Evolutionary conservation across 2,888 invertebrate species (phyloP).

Genomic region (Hydrotaea diabolus): DNA sequence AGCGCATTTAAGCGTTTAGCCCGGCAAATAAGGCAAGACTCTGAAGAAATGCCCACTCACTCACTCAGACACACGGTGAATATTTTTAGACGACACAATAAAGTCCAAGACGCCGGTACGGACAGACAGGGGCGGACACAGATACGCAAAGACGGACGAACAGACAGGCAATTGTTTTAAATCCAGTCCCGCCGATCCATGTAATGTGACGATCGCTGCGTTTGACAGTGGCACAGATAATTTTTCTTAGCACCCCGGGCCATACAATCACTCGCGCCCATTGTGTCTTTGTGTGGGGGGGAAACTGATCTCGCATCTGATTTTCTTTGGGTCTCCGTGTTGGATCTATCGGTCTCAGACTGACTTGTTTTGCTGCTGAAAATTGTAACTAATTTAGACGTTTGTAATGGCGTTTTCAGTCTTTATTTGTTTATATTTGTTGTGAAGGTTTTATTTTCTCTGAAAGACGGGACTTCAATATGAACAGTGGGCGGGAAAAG

Average conservation of each 20-base stretch:
- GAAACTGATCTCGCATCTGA: background rate
- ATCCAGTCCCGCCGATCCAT: background rate
- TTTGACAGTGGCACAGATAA: slow-evolving; percentile 61
- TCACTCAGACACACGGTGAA: slow-evolving; percentile 36
- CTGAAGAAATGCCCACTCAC: background rate
- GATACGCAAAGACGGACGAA: background rate
- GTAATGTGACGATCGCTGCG: background rate
- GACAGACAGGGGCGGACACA: too few species aligned
- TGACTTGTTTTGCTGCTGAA: slow-evolving; percentile 48
- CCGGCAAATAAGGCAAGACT: too few species aligned
- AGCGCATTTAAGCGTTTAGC: too few species aligned
- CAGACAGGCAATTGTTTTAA: background rate
- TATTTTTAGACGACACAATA: slow-evolving; percentile 56
- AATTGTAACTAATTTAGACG: slow-evolving; percentile 63
- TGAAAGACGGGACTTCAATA: background rate
- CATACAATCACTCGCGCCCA: background rate
- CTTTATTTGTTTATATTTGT: slow-evolving; percentile 29
- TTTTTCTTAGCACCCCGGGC: background rate
- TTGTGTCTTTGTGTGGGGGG: background rate
- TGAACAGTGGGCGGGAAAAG: background rate
- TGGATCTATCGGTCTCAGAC: background rate
- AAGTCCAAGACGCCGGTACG: background rate
- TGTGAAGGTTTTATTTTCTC: slow-evolving; percentile 20
- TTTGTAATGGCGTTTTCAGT: slow-evolving; percentile 1
- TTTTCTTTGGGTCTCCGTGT: background rate